Evolutionary conservation across 2,113 vertebrate species (phyloP).

Genomic region (Craseonycteris thonglongyai): DNA sequence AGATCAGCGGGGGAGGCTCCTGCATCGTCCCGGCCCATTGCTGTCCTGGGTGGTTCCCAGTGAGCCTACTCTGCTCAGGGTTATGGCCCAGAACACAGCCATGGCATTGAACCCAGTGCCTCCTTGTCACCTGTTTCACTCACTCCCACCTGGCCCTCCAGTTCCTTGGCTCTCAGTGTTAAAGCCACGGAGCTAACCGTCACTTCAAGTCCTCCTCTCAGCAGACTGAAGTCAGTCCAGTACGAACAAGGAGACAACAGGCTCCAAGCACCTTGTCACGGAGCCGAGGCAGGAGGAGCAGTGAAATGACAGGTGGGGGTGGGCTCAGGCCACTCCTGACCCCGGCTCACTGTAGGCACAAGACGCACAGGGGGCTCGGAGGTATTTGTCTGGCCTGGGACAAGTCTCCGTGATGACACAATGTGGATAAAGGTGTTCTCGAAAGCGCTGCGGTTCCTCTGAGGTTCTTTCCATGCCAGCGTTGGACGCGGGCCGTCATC

Average conservation of each 20-base stretch:
- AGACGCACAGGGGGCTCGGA: background rate
- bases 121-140: accelerated
- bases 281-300: background rate
- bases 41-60: accelerated
- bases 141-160: background rate
- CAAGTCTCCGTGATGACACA: background rate
- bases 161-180: background rate
- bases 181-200: background rate
- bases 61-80: background rate
- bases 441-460: background rate
- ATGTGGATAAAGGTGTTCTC: background rate
- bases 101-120: accelerated
- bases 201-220: background rate
- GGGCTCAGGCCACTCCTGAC: background rate
- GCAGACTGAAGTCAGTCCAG: background rate
- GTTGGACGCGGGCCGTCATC: accelerated
- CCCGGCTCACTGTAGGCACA: accelerated
- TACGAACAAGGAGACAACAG: accelerated
- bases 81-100: background rate
- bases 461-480: background rate
- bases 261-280: accelerated
- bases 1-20: background rate
- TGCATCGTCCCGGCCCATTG: accelerated
- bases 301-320: background rate
- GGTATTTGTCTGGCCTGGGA: background rate